A percentile compares a stretch with the other conserved stretches of the same genome.
Evolutionary conservation across 1,140 invertebrate genomes (phyloP).

Genomic region (Holcopasites calliopsidis): DNA sequence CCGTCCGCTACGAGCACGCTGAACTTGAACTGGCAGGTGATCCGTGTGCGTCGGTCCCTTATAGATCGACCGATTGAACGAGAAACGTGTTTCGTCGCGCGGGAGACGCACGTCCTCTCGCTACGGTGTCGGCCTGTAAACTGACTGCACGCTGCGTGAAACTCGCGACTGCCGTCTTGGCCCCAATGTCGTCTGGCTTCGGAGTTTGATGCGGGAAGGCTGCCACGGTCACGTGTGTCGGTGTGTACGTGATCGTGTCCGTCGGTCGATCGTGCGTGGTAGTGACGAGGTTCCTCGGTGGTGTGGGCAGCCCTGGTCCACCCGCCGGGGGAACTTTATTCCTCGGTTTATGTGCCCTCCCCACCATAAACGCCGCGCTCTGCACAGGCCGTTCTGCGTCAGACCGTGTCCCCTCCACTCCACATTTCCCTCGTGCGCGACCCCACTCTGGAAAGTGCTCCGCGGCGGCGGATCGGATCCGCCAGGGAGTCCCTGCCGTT

Average conservation of each 20-base stretch:
- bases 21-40: neutral
- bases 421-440: neutral
- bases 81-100: no score
- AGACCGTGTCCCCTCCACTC: slow-evolving; percentile 6
- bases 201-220: slow-evolving; percentile 66
- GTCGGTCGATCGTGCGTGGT: slow-evolving; percentile 7
- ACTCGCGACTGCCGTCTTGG: slow-evolving; percentile 66
- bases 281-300: neutral
- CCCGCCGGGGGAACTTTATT: slow-evolving; percentile 57
- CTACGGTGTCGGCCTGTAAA: slow-evolving; percentile 70
- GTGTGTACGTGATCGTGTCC: slow-evolving; percentile 21
- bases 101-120: slow-evolving; percentile 64
- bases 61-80: neutral
- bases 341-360: slow-evolving; percentile 51
- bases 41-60: neutral
- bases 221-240: slow-evolving; percentile 41
- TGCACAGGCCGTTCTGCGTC: slow-evolving; percentile 47
- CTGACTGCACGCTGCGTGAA: slow-evolving; percentile 70
- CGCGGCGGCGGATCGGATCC: no score
- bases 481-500: slow-evolving; percentile 14
- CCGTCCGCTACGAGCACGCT: no score
- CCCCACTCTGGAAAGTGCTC: slow-evolving; percentile 23
- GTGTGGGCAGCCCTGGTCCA: slow-evolving; percentile 14
- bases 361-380: neutral
- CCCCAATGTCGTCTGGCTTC: slow-evolving; percentile 70